Base-by-base conservation (phyloP, 2,113 vertebrate genomes). In the Solea senegalensis region DNA sequence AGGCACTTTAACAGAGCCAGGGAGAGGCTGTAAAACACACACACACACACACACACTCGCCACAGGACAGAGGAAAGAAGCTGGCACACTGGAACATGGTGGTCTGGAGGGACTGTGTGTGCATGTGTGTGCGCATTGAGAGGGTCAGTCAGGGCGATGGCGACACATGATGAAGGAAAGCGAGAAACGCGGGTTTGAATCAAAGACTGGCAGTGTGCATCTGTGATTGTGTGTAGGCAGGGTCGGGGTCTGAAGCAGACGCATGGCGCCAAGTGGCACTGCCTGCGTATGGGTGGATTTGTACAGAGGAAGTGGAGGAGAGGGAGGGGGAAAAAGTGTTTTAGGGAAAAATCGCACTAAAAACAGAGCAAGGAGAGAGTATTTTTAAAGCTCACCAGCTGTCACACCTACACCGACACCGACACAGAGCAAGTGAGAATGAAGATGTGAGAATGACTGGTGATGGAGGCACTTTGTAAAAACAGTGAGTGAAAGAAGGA, bases 1-100 rank as follows among this genome's bases (percentile, higher is more conserved):
- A 85, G 72, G 84, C 85, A 89, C 85, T 88, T 90, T 85, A 85
- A 86, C 81, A 80, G 80, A 85, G 87, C 87, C 87, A 85, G 58
- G 53, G 41, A 80, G 67, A 83, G 70, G 77, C 85, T 86, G 83
- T 89, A 85, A 90, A 83, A 83, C 83, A 85, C 79, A 87, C 74
- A 69, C 66, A 54, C 51, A 72, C 59, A 78, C 70, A 72, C 40
- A 59, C 57, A 59, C 16, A 26, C 57, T 67, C 75, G 72, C 86
- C 85, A 90, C 83, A 86, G 85, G 79, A 86, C 87, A 88, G 64
- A 80, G 69, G 45, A 16, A 58, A 69, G 71, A 81, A 72, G 83
- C 82, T 89, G 89, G 87, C 86, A 88, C 73, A 69, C 53, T 44
- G 73, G 51, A 65, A 60, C 83, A 78, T 28, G 81, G 81, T 69